Base-by-base conservation (phyloP, 2,113 vertebrate species). In the Elephas maximus region DNA sequence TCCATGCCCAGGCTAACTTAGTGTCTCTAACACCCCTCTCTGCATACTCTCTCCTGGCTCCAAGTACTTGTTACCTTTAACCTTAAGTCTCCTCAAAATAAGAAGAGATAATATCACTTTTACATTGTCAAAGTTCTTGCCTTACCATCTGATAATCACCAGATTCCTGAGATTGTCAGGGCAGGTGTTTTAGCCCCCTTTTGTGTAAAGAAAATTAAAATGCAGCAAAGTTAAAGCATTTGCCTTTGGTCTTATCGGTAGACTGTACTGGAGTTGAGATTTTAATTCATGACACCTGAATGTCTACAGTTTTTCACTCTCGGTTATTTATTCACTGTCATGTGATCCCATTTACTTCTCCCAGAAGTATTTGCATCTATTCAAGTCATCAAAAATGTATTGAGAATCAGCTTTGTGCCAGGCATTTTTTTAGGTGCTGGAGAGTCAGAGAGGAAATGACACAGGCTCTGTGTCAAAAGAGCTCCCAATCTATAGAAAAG, bases 201-300 rank as follows among this genome's bases (percentile, higher is more conserved):
- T 85, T 69, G 33, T 71, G 86, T 67, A 78, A 86, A 94, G 51
- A 74, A 94, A 89, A 94, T 65, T 88, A 85, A 88, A 78, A 83
- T 84, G n/a, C 30, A 77, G 44, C 73, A 84, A 71, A 44, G 48
- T 45, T 71, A 63, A 82, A 44, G 33, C 15, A 65, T 77, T 90
- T n/a, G 48, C 69, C 4, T 6, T 17, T 5, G 10, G 28, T 37
- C 53, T 65, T n/a, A 53, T 0, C 84, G 48, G 33, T 14, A 10
- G 21, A 92, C 76, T 30, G 10, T 91, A 71, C 67, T 77, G 24
- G 12, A 77, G 23, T 11, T 51, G 14, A 93, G 18, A 86, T 18
- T 45, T 63, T 74, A 51, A 67, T 87, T 74, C 53, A 87, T 18
- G 26, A 91, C 28, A 67, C 44, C 10, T 14, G 48, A 84, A 95